Percentiles rank a stretch among this genome's conserved stretches.
Evolutionary conservation across 2,888 invertebrate genomes (phyloP).

Genomic region (Oscheius onirici): DNA sequence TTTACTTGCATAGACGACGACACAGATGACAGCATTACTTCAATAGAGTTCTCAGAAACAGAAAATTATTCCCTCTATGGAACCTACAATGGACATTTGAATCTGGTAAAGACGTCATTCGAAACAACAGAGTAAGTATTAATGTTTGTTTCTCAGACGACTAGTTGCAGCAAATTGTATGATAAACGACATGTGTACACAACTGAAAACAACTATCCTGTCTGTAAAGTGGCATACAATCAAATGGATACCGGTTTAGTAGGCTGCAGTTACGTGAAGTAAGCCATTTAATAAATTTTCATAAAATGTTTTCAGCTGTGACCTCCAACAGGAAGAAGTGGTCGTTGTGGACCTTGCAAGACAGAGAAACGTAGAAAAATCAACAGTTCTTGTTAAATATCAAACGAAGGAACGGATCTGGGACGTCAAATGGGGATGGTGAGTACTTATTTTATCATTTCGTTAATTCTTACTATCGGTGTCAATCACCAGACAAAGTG

Average conservation of each 20-base stretch:
- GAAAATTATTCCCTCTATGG: background rate
- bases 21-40: background rate
- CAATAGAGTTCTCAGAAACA: slow-evolving; percentile 5
- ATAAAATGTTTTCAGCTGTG: background rate
- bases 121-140: background rate
- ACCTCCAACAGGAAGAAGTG: background rate
- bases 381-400: background rate
- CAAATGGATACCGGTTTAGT: slow-evolving; percentile 16
- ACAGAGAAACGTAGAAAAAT: background rate
- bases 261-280: background rate
- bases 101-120: background rate
- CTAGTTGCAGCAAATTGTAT: background rate
- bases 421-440: slow-evolving; percentile 6
- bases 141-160: background rate
- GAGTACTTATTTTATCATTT: background rate
- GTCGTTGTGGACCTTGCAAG: slow-evolving; percentile 12
- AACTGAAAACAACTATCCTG: background rate
- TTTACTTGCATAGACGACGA: slow-evolving; percentile 3
- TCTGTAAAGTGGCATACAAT: background rate
- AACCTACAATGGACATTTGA: background rate
- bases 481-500: too few relatives aligned
- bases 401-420: background rate
- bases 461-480: too few relatives aligned
- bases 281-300: background rate
- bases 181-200: slow-evolving; percentile 3